phyloP scores from a whole-genome alignment of 2,888 invertebrate genomes.

The Zygothrica quintamaculata region DNA sequence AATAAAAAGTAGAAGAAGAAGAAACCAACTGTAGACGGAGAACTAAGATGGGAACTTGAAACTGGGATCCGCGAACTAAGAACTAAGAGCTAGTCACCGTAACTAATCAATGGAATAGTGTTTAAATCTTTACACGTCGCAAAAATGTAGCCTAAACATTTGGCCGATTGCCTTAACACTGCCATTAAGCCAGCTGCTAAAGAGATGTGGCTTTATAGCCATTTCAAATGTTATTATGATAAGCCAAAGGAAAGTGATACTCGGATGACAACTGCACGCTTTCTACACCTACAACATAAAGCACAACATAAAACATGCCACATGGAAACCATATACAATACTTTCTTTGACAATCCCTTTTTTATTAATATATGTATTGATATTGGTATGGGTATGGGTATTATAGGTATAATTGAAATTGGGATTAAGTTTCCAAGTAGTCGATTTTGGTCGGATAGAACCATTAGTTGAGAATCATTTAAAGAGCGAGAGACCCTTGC shows the following conservation, averaged over 20 bases:
- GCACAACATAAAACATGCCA: conserved; percentile 10
- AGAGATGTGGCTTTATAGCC: conserved; percentile 50
- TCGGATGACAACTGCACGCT: conserved; percentile 49
- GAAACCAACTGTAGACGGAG: conserved; percentile 35
- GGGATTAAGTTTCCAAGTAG: conserved; percentile 32
- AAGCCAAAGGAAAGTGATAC: conserved; percentile 11
- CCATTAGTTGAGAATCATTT: conserved; percentile 18
- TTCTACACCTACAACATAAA: conserved; percentile 48
- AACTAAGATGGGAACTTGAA: conserved; percentile 8
- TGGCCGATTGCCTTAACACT: no score
- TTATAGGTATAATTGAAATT: conserved; percentile 17
- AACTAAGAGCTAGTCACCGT: conserved; percentile 39
- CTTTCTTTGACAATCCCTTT: no score
- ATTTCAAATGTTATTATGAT: conserved; percentile 40
- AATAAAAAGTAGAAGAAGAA: conserved; percentile 1
- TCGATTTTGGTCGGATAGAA: conserved; percentile 29
- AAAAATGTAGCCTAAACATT: neutral
- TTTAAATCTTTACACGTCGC: conserved; percentile 65
- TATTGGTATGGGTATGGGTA: no score
- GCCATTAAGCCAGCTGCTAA: no score
- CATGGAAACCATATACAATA: conserved; percentile 39
- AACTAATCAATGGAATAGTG: conserved; percentile 82
- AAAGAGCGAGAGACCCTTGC: neutral
- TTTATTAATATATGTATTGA: no score
- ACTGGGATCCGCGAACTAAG: conserved; percentile 20